Evolutionary conservation across 2,888 invertebrate species (phyloP).

Genomic region (Aricia artaxerxes): DNA sequence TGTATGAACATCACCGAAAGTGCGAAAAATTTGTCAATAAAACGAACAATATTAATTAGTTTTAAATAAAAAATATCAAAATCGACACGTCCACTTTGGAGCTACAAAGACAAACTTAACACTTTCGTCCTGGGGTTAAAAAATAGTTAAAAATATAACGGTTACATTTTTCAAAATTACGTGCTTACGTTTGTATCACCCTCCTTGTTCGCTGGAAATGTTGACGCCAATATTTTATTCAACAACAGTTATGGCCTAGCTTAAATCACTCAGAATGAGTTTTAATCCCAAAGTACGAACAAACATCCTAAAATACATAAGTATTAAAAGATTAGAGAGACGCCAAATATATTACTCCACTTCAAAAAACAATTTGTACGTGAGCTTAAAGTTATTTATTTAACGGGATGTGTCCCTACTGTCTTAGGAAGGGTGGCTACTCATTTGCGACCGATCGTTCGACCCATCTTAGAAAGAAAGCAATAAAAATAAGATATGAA

Average conservation of each 20-base stretch:
- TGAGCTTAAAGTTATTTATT: conserved; percentile 52
- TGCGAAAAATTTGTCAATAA: too few species aligned
- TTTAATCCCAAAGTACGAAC: conserved; percentile 20
- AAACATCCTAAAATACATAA: conserved; percentile 23
- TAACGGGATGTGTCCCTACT: conserved; percentile 59
- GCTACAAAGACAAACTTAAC: too few species aligned
- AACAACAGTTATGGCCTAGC: neutral
- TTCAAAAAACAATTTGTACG: conserved; percentile 50
- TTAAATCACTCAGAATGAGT: conserved; percentile 5
- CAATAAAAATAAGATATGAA: too few species aligned
- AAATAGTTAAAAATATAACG: neutral
- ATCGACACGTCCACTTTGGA: neutral
- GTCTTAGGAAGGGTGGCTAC: conserved; percentile 42
- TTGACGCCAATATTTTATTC: conserved; percentile 13
- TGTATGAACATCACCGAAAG: too few species aligned
- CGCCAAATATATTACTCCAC: conserved; percentile 43
- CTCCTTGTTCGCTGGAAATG: neutral
- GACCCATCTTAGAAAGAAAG: neutral
- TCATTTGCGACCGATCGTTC: neutral
- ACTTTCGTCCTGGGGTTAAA: neutral
- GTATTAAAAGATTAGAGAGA: conserved; percentile 41
- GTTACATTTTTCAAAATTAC: neutral
- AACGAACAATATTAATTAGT: neutral
- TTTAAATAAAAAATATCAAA: neutral
- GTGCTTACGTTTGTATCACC: neutral